Conservation (phyloP, 2,113 vertebrate genomes). For the Eurypyga helias region DNA sequence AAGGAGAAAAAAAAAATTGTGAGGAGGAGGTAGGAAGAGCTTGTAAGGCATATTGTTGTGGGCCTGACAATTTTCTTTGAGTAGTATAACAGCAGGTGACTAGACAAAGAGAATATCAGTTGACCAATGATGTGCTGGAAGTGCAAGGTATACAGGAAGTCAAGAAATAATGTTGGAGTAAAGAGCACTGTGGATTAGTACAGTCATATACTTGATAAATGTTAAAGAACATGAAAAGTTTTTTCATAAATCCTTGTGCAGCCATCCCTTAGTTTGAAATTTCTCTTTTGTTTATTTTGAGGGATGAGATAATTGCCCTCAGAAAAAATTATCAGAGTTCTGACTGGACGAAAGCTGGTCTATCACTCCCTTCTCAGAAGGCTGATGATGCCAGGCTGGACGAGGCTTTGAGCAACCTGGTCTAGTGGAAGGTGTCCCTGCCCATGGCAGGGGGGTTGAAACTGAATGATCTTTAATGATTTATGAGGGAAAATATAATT, state of each 20-base stretch:
- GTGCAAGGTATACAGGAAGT: not conserved
- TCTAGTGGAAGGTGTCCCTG: too few species aligned
- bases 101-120: not conserved
- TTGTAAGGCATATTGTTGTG: not conserved
- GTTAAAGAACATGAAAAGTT: not conserved
- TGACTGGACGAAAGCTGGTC: not conserved
- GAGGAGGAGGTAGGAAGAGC: not conserved
- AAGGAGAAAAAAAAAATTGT: not conserved
- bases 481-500: too few species aligned
- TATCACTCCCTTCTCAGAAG: too few species aligned
- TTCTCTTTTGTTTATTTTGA: not conserved
- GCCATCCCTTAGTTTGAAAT: not conserved
- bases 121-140: not conserved
- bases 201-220: not conserved
- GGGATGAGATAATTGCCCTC: not conserved
- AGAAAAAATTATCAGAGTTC: not conserved
- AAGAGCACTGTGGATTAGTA: not conserved
- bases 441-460: too few species aligned
- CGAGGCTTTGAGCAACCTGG: too few species aligned
- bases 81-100: not conserved
- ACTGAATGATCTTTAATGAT: too few species aligned
- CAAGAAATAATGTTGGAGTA: not conserved
- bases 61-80: conserved; percentile 3
- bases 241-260: not conserved
- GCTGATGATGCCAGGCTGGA: too few species aligned